Evolutionary conservation across 2,797 vertebrate species (phyloP), one percentile per base, ranked within the genome.

Genomic region (Sternotherus odoratus): DNA sequence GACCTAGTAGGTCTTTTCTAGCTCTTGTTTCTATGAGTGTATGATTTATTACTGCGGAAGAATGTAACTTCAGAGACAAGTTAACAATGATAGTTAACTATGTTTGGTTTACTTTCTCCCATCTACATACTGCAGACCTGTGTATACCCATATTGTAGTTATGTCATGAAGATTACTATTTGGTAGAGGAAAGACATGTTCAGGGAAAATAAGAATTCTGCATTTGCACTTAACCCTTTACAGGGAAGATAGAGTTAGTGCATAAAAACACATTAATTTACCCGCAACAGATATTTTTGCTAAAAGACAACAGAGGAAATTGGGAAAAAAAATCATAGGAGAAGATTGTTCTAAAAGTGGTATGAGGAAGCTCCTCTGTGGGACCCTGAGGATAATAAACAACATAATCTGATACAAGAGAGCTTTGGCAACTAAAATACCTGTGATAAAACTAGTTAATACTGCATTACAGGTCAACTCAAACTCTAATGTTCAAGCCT

Each of bases 1-100:
- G 91, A 97, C 77, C 91, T 94, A 89, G 97, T 94, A n/a, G 0
- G 72, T 89, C 90, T 95, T 96, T 94, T 90, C 85, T 91, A 69
- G 91, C 85, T 82, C 82, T 72, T 77, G 82, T 2, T 77, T 84
- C 21, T 77, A 72, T 88, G 84, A 86, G 87, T 95, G 87, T 83
- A 90, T 82, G 79, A 56, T 91, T 92, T 93, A 28, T 96, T 88
- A 81, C 80, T 86, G 54, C 66, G 75, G 86, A 91, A 95, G 83
- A 82, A 86, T 69, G 39, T 50, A 39, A 95, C 82, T 94, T 87
- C 87, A 75, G 66, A 78, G 82, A 36, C 33, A 66, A 54, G 13
- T 33, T 30, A 60, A 60, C 57, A 60, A 30, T 60, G 51, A 24
- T 19, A 6, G 12, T 89, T 94, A 94, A 96, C 51, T 86, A 89